phyloP scores from a whole-genome alignment of 1,140 invertebrate species.

The Drosophila serrata region DNA sequence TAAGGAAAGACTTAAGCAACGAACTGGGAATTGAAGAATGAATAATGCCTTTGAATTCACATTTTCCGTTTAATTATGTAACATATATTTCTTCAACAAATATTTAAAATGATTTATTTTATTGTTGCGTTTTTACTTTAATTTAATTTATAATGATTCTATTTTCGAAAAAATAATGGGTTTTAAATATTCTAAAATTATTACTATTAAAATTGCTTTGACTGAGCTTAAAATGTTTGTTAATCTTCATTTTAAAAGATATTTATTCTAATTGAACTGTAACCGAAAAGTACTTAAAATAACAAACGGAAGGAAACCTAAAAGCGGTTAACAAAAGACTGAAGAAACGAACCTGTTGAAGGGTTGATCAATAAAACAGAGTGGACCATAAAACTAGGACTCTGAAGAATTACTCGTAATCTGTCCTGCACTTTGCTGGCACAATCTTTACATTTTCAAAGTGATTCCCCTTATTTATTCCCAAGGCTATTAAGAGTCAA shows the following conservation, averaged over 20 bases:
- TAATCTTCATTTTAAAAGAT: background rate
- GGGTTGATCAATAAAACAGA: background rate
- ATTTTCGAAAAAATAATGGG: background rate
- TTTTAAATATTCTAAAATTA: background rate
- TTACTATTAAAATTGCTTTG: too few species aligned
- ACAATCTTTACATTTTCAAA: background rate
- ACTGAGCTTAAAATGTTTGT: too few species aligned
- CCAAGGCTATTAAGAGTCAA: background rate
- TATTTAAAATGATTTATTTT: background rate
- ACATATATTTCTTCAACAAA: too few species aligned
- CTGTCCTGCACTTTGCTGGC: background rate
- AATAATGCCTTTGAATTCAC: too few species aligned
- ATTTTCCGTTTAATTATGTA: background rate
- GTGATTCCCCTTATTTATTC: background rate
- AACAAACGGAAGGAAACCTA: background rate
- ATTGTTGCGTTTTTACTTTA: too few species aligned
- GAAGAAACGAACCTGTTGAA: background rate
- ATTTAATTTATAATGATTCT: background rate
- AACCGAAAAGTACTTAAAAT: background rate
- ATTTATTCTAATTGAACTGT: background rate
- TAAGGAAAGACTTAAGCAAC: conserved; percentile 17
- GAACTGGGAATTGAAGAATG: background rate
- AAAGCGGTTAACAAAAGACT: background rate
- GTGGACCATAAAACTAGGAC: conserved; percentile 5
- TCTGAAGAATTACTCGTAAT: background rate